phyloP scores from a whole-genome alignment of 2,113 vertebrate genomes.

The Morphnarchus princeps region DNA sequence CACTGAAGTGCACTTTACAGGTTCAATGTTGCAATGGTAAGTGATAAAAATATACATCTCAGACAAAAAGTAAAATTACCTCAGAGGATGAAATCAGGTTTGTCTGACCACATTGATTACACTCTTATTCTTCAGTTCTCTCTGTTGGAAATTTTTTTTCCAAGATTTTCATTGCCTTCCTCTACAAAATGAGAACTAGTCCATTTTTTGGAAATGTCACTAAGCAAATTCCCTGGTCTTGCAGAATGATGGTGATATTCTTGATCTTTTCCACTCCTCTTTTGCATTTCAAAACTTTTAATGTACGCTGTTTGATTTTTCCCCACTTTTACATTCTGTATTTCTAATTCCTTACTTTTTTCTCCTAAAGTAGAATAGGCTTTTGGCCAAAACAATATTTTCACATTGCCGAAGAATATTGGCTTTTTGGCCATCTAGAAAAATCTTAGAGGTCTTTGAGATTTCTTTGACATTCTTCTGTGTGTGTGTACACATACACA shows the following conservation, averaged over 20 bases:
- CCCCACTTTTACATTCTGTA: background rate
- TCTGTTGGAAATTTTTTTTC: background rate
- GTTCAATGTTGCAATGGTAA: background rate
- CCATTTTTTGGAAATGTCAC: background rate
- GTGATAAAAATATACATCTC: background rate
- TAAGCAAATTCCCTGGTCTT: background rate
- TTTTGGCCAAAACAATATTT: background rate
- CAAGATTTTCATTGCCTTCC: background rate
- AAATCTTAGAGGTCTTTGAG: background rate
- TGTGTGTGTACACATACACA: background rate
- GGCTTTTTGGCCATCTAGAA: background rate
- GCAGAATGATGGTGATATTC: background rate
- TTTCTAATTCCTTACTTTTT: background rate
- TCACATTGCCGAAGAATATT: background rate
- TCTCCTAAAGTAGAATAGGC: background rate
- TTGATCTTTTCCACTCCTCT: background rate
- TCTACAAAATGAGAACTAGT: background rate
- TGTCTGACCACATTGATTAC: background rate
- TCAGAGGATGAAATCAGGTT: background rate
- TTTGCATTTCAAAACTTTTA: background rate
- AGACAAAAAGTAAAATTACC: background rate
- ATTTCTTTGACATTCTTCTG: background rate
- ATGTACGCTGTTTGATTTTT: background rate
- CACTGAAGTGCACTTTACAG: background rate
- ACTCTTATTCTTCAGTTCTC: background rate